These are phyloP conservation scores for Agrochola circellaris DNA, from an alignment of 2,888 invertebrate genomes.

Conservation along the genomic window DNA sequence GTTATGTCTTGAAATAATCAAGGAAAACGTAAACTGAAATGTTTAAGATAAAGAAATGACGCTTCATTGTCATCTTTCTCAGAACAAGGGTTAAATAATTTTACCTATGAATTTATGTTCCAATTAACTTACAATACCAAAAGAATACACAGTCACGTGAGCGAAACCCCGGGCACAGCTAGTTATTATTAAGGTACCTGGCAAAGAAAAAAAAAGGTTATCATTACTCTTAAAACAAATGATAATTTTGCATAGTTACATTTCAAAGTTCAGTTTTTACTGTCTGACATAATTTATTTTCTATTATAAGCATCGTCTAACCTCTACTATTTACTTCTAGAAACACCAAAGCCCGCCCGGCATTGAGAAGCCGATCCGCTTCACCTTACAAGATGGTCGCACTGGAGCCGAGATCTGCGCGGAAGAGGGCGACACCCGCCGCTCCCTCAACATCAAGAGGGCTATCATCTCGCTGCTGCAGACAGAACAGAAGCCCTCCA, in stretches of 20 bases:
- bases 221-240: neutral
- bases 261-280: neutral
- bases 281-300: neutral
- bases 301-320: conserved; percentile 11
- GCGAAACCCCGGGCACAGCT: neutral
- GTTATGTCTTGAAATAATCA: neutral
- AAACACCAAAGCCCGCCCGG: conserved; percentile 88
- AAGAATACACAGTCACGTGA: neutral
- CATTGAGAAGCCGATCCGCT: conserved; percentile 94
- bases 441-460: conserved; percentile 97
- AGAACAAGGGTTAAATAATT: neutral
- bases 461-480: conserved; percentile 96
- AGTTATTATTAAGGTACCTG: neutral
- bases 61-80: neutral
- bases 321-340: conserved; percentile 66
- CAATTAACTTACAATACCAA: neutral
- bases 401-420: conserved; percentile 95
- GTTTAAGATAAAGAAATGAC: too few relatives aligned
- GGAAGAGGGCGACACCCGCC: conserved; percentile 93
- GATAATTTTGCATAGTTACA: neutral
- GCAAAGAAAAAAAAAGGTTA: too few relatives aligned
- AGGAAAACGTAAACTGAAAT: neutral
- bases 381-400: conserved; percentile 95
- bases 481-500: conserved; percentile 89
- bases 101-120: neutral